phyloP scores from a whole-genome alignment of 2,888 invertebrate species.

The Andrena haemorrhoa region DNA sequence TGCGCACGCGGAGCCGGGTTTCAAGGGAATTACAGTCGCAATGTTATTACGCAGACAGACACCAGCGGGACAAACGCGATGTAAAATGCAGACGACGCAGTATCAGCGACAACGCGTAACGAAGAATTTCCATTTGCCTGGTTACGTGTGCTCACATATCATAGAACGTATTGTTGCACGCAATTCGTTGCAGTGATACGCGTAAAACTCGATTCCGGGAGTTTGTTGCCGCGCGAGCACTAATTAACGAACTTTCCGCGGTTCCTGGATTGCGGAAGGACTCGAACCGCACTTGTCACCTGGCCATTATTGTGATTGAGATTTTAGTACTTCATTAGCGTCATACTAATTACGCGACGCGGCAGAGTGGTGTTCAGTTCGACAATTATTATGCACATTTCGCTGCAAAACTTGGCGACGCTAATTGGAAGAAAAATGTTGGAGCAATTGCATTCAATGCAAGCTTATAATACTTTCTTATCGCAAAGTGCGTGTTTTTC shows the following conservation, averaged over 20 bases:
- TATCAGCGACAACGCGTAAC: conserved; percentile 27
- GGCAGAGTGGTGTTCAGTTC: background rate
- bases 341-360: background rate
- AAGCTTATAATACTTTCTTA: background rate
- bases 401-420: background rate
- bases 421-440: background rate
- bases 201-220: conserved; percentile 50
- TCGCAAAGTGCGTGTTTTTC: background rate
- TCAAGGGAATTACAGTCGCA: conserved; percentile 32
- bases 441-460: background rate
- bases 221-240: conserved; percentile 37
- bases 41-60: conserved; percentile 39
- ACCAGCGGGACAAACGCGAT: conserved; percentile 2
- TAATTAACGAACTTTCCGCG: conserved; percentile 75
- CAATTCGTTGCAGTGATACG: conserved; percentile 46
- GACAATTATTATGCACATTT: background rate
- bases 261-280: conserved; percentile 44
- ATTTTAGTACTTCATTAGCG: conserved; percentile 47
- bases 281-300: conserved; percentile 11
- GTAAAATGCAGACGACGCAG: conserved; percentile 44
- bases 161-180: conserved; percentile 37
- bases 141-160: conserved; percentile 9
- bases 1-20: conserved; percentile 2
- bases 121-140: conserved; percentile 53
- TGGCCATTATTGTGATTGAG: conserved; percentile 27